A percentile compares a stretch with the other conserved stretches of the same genome.
Conservation (phyloP, 1,140 invertebrate species). For the Temnothorax nylanderi region DNA sequence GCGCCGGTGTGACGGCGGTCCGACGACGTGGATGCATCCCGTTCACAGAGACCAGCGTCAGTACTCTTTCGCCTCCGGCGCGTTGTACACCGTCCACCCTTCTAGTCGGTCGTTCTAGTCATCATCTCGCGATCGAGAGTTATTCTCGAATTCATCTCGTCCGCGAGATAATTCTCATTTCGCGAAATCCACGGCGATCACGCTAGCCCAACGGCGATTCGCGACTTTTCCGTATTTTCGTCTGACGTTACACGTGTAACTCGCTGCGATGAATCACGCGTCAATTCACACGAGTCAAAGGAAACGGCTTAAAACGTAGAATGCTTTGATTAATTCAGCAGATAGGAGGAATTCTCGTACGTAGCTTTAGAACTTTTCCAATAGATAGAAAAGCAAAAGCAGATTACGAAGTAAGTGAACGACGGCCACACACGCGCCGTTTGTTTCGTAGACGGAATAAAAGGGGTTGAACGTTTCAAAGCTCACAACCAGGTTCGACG, state of each 20-base stretch:
- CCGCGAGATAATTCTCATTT: background rate
- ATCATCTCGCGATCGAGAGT: background rate
- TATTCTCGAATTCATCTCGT: background rate
- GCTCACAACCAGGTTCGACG: background rate
- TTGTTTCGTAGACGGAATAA: background rate
- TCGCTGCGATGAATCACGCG: background rate
- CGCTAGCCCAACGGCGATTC: background rate
- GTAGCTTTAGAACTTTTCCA: background rate
- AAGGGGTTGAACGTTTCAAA: background rate
- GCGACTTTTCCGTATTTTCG: background rate
- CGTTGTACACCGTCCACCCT: background rate
- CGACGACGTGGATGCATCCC: conserved; percentile 59
- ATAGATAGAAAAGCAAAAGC: background rate
- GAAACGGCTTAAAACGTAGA: background rate
- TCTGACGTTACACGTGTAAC: background rate
- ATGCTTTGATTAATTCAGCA: background rate
- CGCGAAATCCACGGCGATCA: background rate
- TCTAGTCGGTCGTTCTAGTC: background rate
- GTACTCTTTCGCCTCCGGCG: conserved; percentile 20
- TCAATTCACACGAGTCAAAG: background rate
- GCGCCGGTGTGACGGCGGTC: conserved; percentile 74
- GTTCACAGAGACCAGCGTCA: conserved; percentile 19
- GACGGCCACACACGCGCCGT: background rate
- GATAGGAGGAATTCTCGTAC: background rate
- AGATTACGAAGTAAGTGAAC: background rate